A percentile compares a stretch with the other conserved stretches of the same genome.
Evolutionary conservation across 1,140 invertebrate species (phyloP).

Genomic region (Drosophila obscura): DNA sequence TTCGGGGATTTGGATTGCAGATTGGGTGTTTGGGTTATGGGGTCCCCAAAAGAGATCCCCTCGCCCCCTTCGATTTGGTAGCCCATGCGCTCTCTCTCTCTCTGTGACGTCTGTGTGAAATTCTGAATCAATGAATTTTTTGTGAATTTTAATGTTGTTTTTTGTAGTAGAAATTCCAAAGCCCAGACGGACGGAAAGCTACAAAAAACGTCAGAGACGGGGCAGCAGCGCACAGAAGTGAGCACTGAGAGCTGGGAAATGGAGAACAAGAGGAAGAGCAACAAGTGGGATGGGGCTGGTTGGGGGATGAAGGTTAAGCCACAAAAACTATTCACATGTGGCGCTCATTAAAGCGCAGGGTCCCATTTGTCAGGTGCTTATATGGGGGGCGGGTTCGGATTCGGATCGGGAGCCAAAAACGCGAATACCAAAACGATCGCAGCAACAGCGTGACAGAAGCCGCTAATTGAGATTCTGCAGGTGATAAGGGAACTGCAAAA

Average conservation of each 20-base stretch:
- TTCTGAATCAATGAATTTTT: too few relatives aligned
- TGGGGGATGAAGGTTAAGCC: constrained; percentile 9
- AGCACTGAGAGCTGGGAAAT: background rate
- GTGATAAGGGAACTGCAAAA: constrained; percentile 9
- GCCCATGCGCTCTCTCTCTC: too few relatives aligned
- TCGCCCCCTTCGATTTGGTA: too few relatives aligned
- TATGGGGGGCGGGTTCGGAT: constrained; percentile 10
- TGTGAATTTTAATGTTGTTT: too few relatives aligned
- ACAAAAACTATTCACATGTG: constrained; percentile 60
- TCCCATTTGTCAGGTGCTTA: constrained; percentile 55
- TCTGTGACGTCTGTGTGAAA: too few relatives aligned
- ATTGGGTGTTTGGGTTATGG: too few relatives aligned
- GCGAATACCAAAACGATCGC: constrained; percentile 42
- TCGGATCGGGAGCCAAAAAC: constrained; percentile 7
- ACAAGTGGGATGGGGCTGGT: background rate
- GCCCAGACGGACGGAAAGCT: too few relatives aligned
- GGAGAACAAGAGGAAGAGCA: background rate
- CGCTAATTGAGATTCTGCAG: constrained; percentile 41
- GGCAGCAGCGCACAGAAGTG: too few relatives aligned
- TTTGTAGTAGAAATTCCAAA: too few relatives aligned
- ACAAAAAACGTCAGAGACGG: too few relatives aligned
- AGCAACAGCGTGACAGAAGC: constrained; percentile 52
- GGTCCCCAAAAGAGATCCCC: too few relatives aligned
- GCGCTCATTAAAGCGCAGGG: constrained; percentile 40
- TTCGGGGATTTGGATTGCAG: too few relatives aligned